Conservation (phyloP, 2,888 invertebrate genomes). For the Cactoblastis cactorum region DNA sequence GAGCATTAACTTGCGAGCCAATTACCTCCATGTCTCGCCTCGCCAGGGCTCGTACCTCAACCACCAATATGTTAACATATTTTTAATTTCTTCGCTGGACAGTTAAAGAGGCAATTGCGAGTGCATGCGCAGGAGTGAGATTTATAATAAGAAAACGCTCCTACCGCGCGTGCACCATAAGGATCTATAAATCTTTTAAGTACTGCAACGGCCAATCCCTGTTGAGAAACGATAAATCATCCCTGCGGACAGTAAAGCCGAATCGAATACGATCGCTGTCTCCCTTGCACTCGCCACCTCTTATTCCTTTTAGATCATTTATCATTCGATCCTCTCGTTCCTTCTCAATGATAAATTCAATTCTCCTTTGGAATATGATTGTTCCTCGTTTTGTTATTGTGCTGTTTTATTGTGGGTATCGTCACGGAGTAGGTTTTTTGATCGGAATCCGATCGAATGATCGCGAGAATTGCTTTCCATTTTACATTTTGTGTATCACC, state of each 20-base stretch:
- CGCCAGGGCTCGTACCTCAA: slow-evolving; percentile 34
- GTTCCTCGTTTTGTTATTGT: slow-evolving; percentile 75
- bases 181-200: slow-evolving; percentile 76
- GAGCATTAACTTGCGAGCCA: slow-evolving; percentile 57
- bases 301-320: slow-evolving; percentile 62
- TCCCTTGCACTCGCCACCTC: slow-evolving; percentile 52
- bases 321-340: slow-evolving; percentile 74
- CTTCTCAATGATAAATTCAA: slow-evolving; percentile 77
- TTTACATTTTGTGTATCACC: slow-evolving; percentile 63
- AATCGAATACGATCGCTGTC: slow-evolving; percentile 53
- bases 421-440: slow-evolving; percentile 74
- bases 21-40: slow-evolving; percentile 55
- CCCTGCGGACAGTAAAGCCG: slow-evolving; percentile 65
- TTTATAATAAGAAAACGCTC: slow-evolving; percentile 78
- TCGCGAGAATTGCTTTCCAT: slow-evolving; percentile 76
- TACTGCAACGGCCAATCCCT: slow-evolving; percentile 77
- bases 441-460: slow-evolving; percentile 73
- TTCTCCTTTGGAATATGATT: slow-evolving; percentile 77
- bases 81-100: slow-evolving; percentile 68
- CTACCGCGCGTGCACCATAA: slow-evolving; percentile 75
- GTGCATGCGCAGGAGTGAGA: slow-evolving; percentile 73
- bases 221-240: slow-evolving; percentile 79
- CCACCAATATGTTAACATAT: slow-evolving; percentile 71
- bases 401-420: slow-evolving; percentile 73
- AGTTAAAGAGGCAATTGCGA: slow-evolving; percentile 67